Evolutionary conservation across 2,797 vertebrate genomes (phyloP).

Genomic region (Pangasius sanitwongsei): DNA sequence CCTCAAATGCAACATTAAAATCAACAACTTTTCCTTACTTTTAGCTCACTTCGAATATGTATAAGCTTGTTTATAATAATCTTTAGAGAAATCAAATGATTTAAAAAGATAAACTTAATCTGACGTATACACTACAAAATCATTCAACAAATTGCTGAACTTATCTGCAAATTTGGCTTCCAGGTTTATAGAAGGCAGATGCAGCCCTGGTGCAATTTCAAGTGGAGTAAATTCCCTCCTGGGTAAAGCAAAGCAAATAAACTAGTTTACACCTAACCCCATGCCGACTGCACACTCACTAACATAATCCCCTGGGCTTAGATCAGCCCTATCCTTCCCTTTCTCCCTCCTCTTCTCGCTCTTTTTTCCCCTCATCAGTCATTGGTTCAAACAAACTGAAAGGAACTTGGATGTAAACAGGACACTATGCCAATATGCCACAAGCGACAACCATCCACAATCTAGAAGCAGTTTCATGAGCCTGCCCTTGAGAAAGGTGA

Average conservation of each 20-base stretch:
- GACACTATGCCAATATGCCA: slow-evolving; percentile 34
- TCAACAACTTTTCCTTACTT: neutral
- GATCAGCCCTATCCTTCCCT: slow-evolving; percentile 16
- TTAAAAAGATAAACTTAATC: slow-evolving; percentile 1
- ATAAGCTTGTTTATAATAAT: neutral
- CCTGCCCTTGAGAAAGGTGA: neutral
- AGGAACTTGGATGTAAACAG: slow-evolving; percentile 36
- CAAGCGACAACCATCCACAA: slow-evolving; percentile 4
- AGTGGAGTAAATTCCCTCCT: slow-evolving; percentile 8
- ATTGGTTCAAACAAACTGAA: slow-evolving; percentile 30
- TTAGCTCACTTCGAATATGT: neutral
- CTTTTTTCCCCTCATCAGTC: slow-evolving; percentile 36
- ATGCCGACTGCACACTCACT: slow-evolving; percentile 9
- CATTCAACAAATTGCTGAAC: neutral
- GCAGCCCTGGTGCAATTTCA: slow-evolving; percentile 27
- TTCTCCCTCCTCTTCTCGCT: slow-evolving; percentile 29
- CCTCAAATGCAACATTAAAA: neutral
- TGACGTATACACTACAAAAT: neutral
- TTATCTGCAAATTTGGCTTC: slow-evolving; percentile 46
- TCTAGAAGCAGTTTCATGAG: slow-evolving; percentile 19
- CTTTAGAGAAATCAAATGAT: neutral
- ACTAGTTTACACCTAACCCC: slow-evolving; percentile 33
- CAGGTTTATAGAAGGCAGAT: slow-evolving; percentile 11
- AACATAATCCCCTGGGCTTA: neutral
- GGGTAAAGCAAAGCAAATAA: slow-evolving; percentile 29